These are phyloP conservation scores for Galerucella nymphaeae DNA, from an alignment of 2,888 invertebrate genomes.

Conservation along the genomic window DNA sequence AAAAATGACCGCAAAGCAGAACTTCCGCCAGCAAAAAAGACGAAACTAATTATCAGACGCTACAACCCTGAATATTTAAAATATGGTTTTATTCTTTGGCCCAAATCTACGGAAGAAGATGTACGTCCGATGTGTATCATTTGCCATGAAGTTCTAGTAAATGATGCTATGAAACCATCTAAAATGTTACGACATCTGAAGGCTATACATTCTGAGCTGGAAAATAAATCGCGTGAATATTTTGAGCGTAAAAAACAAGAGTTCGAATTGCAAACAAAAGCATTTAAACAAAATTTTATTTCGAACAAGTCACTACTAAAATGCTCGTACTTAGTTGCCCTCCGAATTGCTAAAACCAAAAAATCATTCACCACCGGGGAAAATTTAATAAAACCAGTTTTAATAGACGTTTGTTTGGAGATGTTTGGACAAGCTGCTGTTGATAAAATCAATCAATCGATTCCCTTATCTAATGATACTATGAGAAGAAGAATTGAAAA, in stretches of 20 bases:
- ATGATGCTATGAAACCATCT: neutral
- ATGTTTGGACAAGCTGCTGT: neutral
- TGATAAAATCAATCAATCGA: neutral
- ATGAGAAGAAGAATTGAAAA: neutral
- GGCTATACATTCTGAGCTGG: neutral
- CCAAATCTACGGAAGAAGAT: neutral
- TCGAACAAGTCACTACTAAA: neutral
- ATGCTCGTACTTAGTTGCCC: neutral
- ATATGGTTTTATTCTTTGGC: slow-evolving; percentile 5
- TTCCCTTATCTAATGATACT: slow-evolving; percentile 4
- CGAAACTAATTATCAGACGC: neutral
- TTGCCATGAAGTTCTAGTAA: neutral
- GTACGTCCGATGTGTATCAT: neutral
- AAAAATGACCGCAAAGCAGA: neutral
- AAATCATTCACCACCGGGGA: slow-evolving; percentile 1
- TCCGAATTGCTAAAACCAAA: neutral
- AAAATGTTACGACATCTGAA: neutral
- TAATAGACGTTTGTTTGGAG: neutral
- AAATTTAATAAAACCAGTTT: neutral
- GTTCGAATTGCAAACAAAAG: neutral
- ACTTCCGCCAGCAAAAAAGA: neutral
- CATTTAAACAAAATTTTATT: neutral
- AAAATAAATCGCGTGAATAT: neutral
- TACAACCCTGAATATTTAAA: neutral
- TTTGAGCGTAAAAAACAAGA: neutral